Percentiles rank a stretch among this genome's conserved stretches.
These are phyloP conservation scores for Polyergus mexicanus DNA, from an alignment of 1,140 invertebrate genomes.

Conservation along the genomic window DNA sequence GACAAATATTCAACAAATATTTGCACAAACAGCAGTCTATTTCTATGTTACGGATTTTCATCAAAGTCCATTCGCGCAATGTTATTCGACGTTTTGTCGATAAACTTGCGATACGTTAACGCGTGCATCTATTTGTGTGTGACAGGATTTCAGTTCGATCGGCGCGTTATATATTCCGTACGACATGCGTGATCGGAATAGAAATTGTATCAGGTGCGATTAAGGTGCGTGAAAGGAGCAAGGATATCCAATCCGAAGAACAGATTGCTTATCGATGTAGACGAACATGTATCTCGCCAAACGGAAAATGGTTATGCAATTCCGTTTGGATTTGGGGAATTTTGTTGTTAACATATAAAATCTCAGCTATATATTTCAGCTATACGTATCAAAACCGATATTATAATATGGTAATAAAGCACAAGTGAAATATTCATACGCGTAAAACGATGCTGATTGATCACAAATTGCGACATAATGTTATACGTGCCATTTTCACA, in stretches of 20 bases:
- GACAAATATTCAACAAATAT: background rate
- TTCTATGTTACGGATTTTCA: conserved; percentile 16
- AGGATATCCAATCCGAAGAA: conserved; percentile 65
- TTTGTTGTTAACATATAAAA: background rate
- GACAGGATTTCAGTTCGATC: conserved; percentile 32
- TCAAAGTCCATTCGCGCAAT: conserved; percentile 19
- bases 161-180: conserved; percentile 37
- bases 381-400: background rate
- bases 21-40: background rate
- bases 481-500: background rate
- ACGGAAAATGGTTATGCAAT: conserved; percentile 29
- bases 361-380: too few species aligned
- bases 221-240: conserved; percentile 69
- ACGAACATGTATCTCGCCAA: conserved; percentile 5
- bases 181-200: conserved; percentile 41
- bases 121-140: conserved; percentile 31
- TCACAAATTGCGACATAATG: conserved; percentile 1
- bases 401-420: conserved; percentile 15
- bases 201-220: conserved; percentile 63
- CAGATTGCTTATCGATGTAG: conserved; percentile 18
- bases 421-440: background rate
- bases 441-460: background rate
- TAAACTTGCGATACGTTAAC: conserved; percentile 21
- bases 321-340: background rate
- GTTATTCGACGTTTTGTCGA: conserved; percentile 33